Evolutionary conservation across 2,888 invertebrate genomes (phyloP), one percentile per base, ranked within the genome.

Genomic region (Agriotes lineatus): DNA sequence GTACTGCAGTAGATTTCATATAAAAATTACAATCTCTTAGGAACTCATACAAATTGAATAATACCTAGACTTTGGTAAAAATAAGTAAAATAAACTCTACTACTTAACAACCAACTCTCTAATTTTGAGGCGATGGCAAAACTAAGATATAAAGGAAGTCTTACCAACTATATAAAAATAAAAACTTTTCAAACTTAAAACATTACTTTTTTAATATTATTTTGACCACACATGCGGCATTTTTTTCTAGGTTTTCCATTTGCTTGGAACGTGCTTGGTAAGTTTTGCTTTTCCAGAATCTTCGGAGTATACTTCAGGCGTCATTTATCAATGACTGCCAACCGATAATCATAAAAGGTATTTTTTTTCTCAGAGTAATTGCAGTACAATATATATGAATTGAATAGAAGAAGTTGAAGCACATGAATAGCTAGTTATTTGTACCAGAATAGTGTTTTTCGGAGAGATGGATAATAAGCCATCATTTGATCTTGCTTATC

Each of bases 231-330:
- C 9, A 50, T 1, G 12, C 50, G 50, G 30, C 50, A 50, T 50
- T 12, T 50, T 50, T 50, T 50, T n/a, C 50, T 50, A 22, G 25
- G 50, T 14, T 5, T 50, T 22, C 50, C 9, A 20, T 50, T 50
- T 50, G 3, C 5, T 20, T 22, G 50, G 50, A 22, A 50, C 7
- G 16, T 50, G 30, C 12, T 50, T 22, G 1, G 25, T 9, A 22
- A 50, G 39, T 12, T 50, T 5, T 3, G n/a, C 1, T 33, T n/a
- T 33, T n/a, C n/a, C n/a, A 7, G 9, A 9, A 33, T 9, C 9
- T 5, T 33, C 33, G 1, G 9, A 9, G n/a, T 9, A 3, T 2
- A 33, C 6, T 33, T 33, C 33, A n/a, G n/a, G n/a, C n/a, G n/a
- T n/a, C n/a, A n/a, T n/a, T n/a, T n/a, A n/a, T n/a, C n/a, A n/a